A percentile compares a stretch with the other conserved stretches of the same genome.
These are phyloP conservation scores for Ladona fulva DNA, from an alignment of 1,140 invertebrate genomes.

Conservation along the genomic window DNA sequence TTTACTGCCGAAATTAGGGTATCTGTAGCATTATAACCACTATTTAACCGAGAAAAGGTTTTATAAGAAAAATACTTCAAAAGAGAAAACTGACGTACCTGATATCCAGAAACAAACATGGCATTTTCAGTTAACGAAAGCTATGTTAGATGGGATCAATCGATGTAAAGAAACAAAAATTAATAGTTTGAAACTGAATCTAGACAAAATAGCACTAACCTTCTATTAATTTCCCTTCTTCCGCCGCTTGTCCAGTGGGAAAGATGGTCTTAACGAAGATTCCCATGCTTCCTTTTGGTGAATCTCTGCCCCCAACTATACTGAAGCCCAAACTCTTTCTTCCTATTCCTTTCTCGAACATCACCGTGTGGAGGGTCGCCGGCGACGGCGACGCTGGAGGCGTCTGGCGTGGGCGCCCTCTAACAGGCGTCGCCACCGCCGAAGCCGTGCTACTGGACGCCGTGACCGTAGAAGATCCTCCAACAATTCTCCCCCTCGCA, in stretches of 20 bases:
- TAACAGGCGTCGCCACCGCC: conserved; percentile 20
- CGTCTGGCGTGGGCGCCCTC: conserved; percentile 47
- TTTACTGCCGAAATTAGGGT: no score
- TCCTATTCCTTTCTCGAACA: conserved; percentile 72
- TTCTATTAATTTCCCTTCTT: conserved; percentile 72
- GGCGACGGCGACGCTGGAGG: conserved; percentile 46
- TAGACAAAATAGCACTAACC: conserved; percentile 40
- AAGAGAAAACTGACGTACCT: no score
- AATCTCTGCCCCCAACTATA: conserved; percentile 83
- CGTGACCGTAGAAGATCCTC: no score
- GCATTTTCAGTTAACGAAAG: no score
- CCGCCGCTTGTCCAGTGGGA: conserved; percentile 74
- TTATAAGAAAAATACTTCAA: no score
- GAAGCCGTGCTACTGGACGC: conserved; percentile 30
- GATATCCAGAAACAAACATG: no score
- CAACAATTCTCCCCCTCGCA: no score
- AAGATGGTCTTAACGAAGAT: conserved; percentile 89
- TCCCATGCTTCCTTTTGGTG: conserved; percentile 75
- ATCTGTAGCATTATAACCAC: no score
- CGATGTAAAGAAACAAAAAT: no score
- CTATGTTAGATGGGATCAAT: no score
- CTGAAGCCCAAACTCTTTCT: conserved; percentile 83
- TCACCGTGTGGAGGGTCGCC: conserved; percentile 61
- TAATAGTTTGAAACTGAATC: no score
- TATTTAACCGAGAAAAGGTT: no score